Evolutionary conservation across 1,140 invertebrate genomes (phyloP), one percentile per base, ranked within the genome.

Genomic region (Druon quercuslanigerum): DNA sequence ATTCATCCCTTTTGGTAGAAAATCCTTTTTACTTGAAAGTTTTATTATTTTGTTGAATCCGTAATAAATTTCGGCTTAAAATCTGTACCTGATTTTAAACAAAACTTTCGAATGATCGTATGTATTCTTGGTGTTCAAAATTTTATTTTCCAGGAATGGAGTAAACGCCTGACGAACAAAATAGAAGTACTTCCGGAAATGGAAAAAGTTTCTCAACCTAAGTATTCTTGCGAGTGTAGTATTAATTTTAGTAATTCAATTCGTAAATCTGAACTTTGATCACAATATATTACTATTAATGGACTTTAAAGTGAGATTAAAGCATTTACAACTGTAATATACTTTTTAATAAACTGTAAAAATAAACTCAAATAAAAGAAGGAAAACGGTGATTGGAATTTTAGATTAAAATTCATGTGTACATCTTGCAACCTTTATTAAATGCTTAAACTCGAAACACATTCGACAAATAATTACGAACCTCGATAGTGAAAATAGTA

Each of bases 181-280:
- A 90, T 96, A 33, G 89, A 89, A 79, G 87, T 96, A 17, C 84
- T 93, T 54, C 89, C 94, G 66, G 94, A 91, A 66, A 97, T 97
- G 96, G 96, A 97, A 85, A 87, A 93, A 87, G 94, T 97, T 52
- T 90, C 92, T 72, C 94, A 95, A 88, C 91, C 93, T 46, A 89
- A 91, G 70, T 86, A 92, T 83, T 85, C 87, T 51, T 91, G 92
- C 82, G 84, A 89, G 51, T 96, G 94, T 89, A 84, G 90, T 56
- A 90, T 88, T 79, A 75, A 66, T 46, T 46, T 46, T 46, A 46
- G 40, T 14, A 78, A 90, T 71, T 75, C 17, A 73, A 75, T 79
- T 73, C 19, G 77, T n/a, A 92, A 89, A 88, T 88, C 92, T 85
- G 92, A 93, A 84, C 84, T 93, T 73, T 93, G 89, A 77, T 57